A percentile compares a stretch with the other conserved stretches of the same genome.
phyloP scores from a whole-genome alignment of 2,113 vertebrate genomes.

The Eulacestoma nigropectus region DNA sequence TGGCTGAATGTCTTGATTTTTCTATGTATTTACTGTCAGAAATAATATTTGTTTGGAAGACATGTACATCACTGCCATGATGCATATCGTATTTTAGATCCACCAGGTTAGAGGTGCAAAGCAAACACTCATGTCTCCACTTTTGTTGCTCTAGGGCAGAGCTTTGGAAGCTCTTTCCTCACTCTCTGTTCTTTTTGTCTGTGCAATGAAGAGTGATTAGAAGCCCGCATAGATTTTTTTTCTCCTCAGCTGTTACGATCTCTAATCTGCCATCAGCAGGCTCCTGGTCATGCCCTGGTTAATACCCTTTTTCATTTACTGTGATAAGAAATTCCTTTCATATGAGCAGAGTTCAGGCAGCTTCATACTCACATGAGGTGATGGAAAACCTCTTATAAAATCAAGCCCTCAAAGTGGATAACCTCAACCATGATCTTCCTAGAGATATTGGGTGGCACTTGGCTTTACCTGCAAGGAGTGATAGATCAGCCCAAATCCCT shows the following conservation, averaged over 20 bases:
- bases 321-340: not conserved
- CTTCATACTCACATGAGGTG: not conserved
- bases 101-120: not conserved
- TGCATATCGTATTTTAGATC: not conserved
- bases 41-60: not conserved
- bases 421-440: not conserved
- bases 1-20: not conserved
- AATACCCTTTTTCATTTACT: not conserved
- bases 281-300: not conserved
- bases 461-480: not conserved
- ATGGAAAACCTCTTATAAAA: constrained; percentile 47
- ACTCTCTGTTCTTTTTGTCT: not conserved
- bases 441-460: not conserved
- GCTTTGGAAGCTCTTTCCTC: not conserved
- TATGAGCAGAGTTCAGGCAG: not conserved
- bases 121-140: not conserved
- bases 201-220: not conserved
- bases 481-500: not conserved
- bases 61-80: not conserved
- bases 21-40: not conserved
- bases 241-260: not conserved
- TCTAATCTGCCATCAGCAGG: not conserved
- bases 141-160: not conserved
- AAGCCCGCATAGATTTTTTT: not conserved
- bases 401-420: not conserved